Conservation (phyloP, 1,140 invertebrate genomes). For the Musca vetustissima region DNA sequence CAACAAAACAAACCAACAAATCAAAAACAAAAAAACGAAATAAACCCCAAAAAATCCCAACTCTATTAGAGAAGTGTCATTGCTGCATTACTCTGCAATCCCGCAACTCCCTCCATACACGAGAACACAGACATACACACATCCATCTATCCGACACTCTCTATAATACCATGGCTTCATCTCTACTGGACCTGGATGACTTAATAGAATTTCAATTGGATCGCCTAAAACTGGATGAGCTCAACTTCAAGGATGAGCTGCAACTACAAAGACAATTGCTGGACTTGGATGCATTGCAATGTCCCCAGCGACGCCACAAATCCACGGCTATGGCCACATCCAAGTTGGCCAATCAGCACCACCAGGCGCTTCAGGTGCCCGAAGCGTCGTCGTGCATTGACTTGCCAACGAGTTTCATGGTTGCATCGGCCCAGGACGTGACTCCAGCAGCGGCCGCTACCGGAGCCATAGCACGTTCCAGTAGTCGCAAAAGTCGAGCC, state of each 20-base stretch:
- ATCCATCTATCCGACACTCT: neutral
- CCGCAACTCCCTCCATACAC: neutral
- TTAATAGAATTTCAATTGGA: conserved; percentile 40
- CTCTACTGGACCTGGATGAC: conserved; percentile 33
- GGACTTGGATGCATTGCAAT: conserved; percentile 29
- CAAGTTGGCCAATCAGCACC: conserved; percentile 18
- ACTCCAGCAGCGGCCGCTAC: neutral
- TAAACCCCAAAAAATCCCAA: neutral
- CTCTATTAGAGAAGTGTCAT: no score
- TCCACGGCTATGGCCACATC: neutral
- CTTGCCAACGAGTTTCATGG: conserved; percentile 1
- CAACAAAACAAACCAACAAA: no score
- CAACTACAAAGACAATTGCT: conserved; percentile 36
- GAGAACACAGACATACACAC: neutral
- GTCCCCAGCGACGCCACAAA: conserved; percentile 3
- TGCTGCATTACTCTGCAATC: no score
- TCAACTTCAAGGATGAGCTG: conserved; percentile 39
- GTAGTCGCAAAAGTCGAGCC: neutral
- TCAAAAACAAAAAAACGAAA: neutral
- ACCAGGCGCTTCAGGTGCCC: conserved; percentile 15
- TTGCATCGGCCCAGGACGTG: neutral
- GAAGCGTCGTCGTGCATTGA: conserved; percentile 1
- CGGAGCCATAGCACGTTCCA: neutral
- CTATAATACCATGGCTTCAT: conserved; percentile 28
- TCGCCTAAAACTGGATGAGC: conserved; percentile 34